Base-by-base conservation (phyloP, 2,113 vertebrate genomes). In the Amia ocellicauda region DNA sequence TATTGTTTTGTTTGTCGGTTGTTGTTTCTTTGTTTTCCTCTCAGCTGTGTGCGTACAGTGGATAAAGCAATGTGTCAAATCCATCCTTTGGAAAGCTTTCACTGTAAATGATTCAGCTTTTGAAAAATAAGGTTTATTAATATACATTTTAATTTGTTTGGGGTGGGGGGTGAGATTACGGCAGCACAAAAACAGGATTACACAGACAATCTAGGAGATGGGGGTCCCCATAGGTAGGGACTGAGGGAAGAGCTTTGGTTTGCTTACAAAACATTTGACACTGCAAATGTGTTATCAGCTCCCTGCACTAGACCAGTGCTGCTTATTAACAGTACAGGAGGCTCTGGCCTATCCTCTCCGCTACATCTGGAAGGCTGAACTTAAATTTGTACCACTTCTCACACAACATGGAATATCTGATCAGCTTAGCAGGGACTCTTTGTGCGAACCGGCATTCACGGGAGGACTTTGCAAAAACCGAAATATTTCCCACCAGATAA, bases 281-380 rank as follows among this genome's bases (percentile, higher is more conserved):
- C 57, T 56, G 68, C 71, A 73, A 51, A 58, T 63, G 63, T 64
- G 58, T 80, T 80, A 80, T 78, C 77, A 69, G 70, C 61, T 55
- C 40, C 1, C 10, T 72, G 66, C 75, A 78, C 70, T 49, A 17
- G 45, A 58, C 69, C 8, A 61, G 53, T 26, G 67, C 66, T 28
- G 43, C 63, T 47, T 19, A 64, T 73, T 53, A 65, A 57, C 52
- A 60, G 68, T 16, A 8, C 31, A 51, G 26, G 53, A 56, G 26
- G 11, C 24, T 23, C 7, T n/a, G 17, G 40, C 50, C 55, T 47
- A 47, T 47, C 45, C 45, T 47, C 16, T 16, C 45, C n/a, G 7
- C 45, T n/a, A 17, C 45, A 47, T 47, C 45, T 47, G 45, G 16
- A 47, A 19, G 45, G 45, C 45, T 47, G 45, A 47, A 17, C n/a